These are phyloP conservation scores for Cirrhinus molitorella DNA, from an alignment of 2,797 vertebrate genomes.

Conservation along the genomic window DNA sequence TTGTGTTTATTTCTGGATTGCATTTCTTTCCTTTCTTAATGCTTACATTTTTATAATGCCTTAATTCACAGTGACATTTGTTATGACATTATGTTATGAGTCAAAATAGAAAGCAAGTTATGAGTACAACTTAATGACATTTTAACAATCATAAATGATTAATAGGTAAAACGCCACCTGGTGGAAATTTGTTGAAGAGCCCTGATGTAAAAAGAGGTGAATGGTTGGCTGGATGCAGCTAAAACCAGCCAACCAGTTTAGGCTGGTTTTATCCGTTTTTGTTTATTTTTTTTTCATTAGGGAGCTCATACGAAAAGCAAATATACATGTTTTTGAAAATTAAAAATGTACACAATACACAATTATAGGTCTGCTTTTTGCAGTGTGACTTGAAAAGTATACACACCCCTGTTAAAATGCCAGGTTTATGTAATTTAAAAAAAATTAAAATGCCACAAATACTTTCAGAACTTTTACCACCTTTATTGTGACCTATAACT, in stretches of 20 bases:
- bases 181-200: not conserved
- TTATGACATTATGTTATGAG: too few relatives aligned
- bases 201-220: too few relatives aligned
- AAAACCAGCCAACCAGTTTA: too few relatives aligned
- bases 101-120: not conserved
- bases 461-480: too few relatives aligned
- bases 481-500: too few relatives aligned
- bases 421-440: too few relatives aligned
- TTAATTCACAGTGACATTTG: too few relatives aligned
- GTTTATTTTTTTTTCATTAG: too few relatives aligned
- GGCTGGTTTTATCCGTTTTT: too few relatives aligned
- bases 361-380: not conserved
- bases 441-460: too few relatives aligned
- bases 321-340: not conserved
- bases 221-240: not conserved
- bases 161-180: not conserved
- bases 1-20: not conserved
- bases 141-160: not conserved
- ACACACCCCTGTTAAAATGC: too few relatives aligned
- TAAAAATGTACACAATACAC: not conserved
- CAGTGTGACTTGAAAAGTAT: not conserved
- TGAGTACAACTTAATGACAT: not conserved
- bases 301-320: not conserved
- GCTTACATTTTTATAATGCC: not conserved
- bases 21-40: not conserved